Evolutionary conservation across 2,113 vertebrate genomes (phyloP), one percentile per base, ranked within the genome.

Genomic region (Hyaena hyaena): DNA sequence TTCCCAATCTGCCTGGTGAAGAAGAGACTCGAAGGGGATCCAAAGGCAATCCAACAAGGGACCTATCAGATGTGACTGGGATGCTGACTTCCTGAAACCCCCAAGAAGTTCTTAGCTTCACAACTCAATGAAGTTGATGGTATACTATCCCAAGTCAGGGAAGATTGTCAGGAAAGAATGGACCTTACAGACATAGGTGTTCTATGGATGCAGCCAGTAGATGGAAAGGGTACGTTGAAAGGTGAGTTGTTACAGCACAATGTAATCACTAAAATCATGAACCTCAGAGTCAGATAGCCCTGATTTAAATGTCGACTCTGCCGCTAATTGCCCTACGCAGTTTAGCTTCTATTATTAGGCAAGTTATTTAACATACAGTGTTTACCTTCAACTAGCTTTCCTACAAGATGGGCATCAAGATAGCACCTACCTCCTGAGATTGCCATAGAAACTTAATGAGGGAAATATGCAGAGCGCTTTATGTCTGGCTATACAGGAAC

Each of bases 321-420:
- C 4, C 48, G 77, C 45, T 76, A 48, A 83, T 14, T 90, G 1
- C 35, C 87, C 14, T 48, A 85, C 2, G 33, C 48, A 17, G 11
- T 48, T 84, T 81, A 53, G 21, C 19, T 73, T 83, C 66, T 77
- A 43, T 4, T 76, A 61, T 35, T 76, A 91, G 15, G 5, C 23
- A 77, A 63, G 28, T 83, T 88, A 61, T 61, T 84, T 95, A 86
- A 81, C 3, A 43, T 68, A 61, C 7, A 61, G 58, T 61, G 45
- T 80, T 53, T 86, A 63, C 68, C 19, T 12, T 71, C 16, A 94
- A 21, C 77, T 89, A 23, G 5, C 43, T 73, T 89, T 58, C 50
- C 21, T 95, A 4, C 81, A 89, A 96, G 95, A 85, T 82, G 66
- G 28, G 10, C 3, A 91, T 83, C n/a, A 83, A 76, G 66, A 82